These are phyloP conservation scores for Chloropsis hardwickii DNA, from an alignment of 2,113 vertebrate genomes.

Conservation along the genomic window DNA sequence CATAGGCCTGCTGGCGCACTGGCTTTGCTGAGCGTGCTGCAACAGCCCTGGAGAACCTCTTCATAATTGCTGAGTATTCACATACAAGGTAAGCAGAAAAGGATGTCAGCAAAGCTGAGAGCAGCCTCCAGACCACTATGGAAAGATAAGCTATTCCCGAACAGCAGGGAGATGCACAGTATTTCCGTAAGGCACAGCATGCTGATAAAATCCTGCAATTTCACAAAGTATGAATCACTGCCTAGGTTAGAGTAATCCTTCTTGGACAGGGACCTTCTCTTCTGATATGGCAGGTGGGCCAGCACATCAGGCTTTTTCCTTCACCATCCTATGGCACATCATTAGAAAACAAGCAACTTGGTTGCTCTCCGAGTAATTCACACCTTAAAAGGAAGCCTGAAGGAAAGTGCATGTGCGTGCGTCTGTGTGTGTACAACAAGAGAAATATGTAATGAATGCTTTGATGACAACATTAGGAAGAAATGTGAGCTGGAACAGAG, in stretches of 20 bases:
- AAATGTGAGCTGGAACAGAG: background rate
- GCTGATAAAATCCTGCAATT: background rate
- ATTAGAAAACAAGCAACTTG: rapidly evolving
- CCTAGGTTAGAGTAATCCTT: background rate
- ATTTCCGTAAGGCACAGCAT: background rate
- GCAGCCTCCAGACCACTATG: background rate
- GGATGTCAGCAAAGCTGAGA: background rate
- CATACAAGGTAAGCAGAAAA: background rate
- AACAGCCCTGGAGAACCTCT: background rate
- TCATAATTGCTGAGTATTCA: background rate
- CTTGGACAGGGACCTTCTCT: background rate
- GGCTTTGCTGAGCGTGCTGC: background rate
- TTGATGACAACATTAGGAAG: background rate
- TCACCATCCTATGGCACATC: background rate
- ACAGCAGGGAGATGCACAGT: background rate
- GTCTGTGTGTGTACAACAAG: background rate
- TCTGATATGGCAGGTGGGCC: background rate
- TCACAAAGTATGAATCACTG: background rate
- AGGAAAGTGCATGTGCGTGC: rapidly evolving
- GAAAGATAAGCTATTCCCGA: background rate
- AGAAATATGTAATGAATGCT: background rate
- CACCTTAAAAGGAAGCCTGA: background rate
- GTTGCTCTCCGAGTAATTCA: rapidly evolving
- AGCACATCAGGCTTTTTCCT: background rate
- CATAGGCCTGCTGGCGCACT: background rate